Evolutionary conservation across 2,888 invertebrate species (phyloP).

Genomic region (Zaprionus lineosus): DNA sequence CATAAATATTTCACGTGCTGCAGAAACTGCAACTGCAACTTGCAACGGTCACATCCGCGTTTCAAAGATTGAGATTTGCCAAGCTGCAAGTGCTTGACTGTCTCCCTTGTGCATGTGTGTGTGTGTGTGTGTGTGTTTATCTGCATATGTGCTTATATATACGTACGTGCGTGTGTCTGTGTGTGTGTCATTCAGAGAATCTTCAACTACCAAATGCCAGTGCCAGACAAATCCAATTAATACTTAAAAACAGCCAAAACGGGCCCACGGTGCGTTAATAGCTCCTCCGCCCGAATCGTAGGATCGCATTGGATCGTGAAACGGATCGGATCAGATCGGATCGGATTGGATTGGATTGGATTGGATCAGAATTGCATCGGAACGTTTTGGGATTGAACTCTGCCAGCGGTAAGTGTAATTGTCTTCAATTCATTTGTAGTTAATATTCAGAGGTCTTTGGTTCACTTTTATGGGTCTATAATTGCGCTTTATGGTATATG

Average conservation of each 20-base stretch:
- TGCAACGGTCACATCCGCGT: slow-evolving; percentile 68
- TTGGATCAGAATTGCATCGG: too few species aligned
- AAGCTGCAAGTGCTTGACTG: slow-evolving; percentile 39
- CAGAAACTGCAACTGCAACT: slow-evolving; percentile 28
- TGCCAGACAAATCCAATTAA: slow-evolving; percentile 37
- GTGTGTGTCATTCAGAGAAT: slow-evolving; percentile 6
- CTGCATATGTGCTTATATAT: neutral
- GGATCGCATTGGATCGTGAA: slow-evolving; percentile 27
- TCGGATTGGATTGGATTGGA: too few species aligned
- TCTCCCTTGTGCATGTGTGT: slow-evolving; percentile 7
- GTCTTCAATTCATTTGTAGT: slow-evolving; percentile 33
- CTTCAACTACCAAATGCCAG: slow-evolving; percentile 23
- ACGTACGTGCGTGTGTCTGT: slow-evolving; percentile 4
- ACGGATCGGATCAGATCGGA: too few species aligned
- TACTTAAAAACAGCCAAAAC: slow-evolving; percentile 8
- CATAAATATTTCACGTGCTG: slow-evolving; percentile 77
- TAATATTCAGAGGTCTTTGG: slow-evolving; percentile 39
- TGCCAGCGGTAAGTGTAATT: slow-evolving; percentile 40
- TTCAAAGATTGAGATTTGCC: slow-evolving; percentile 56
- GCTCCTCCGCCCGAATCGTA: too few species aligned
- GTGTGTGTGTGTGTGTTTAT: slow-evolving; percentile 1
- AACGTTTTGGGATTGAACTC: too few species aligned
- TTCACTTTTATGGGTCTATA: slow-evolving; percentile 56
- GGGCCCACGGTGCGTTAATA: slow-evolving; percentile 32
- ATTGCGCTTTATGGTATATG: slow-evolving; percentile 71